Evolutionary conservation across 2,113 vertebrate genomes (phyloP).

Genomic region (Phycodurus eques): DNA sequence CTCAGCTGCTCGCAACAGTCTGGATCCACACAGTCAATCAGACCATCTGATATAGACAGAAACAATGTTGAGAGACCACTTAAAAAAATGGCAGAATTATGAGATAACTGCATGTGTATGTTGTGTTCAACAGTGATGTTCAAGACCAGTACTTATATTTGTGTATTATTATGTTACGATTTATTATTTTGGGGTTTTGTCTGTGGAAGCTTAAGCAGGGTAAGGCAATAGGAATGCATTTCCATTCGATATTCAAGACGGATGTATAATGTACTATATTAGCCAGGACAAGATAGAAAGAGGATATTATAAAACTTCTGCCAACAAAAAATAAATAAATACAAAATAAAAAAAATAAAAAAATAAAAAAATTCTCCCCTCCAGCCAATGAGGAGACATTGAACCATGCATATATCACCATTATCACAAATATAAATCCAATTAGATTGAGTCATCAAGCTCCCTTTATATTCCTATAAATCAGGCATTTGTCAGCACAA

Average conservation of each 20-base stretch:
- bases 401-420: conserved; percentile 31
- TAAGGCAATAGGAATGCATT: conserved; percentile 11
- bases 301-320: conserved; percentile 22
- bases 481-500: conserved; percentile 32
- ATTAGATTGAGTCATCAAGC: conserved; percentile 50
- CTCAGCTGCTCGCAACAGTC: conserved; percentile 94
- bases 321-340: conserved; percentile 2
- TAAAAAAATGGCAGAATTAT: not conserved
- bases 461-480: conserved; percentile 41
- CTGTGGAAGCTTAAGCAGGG: not conserved
- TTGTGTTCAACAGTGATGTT: not conserved
- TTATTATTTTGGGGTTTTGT: not conserved
- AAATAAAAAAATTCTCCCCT: not conserved
- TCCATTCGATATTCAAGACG: conserved; percentile 7
- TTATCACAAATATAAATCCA: conserved; percentile 52
- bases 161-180: not conserved
- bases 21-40: conserved; percentile 93
- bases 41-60: conserved; percentile 79
- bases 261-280: not conserved
- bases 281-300: conserved; percentile 11
- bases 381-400: conserved; percentile 22
- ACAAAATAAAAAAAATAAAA: no score
- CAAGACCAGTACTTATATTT: not conserved
- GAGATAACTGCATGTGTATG: not conserved
- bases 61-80: conserved; percentile 2